These are phyloP conservation scores for Cygnus buccinator DNA, from an alignment of 2,113 vertebrate species.

Conservation along the genomic window DNA sequence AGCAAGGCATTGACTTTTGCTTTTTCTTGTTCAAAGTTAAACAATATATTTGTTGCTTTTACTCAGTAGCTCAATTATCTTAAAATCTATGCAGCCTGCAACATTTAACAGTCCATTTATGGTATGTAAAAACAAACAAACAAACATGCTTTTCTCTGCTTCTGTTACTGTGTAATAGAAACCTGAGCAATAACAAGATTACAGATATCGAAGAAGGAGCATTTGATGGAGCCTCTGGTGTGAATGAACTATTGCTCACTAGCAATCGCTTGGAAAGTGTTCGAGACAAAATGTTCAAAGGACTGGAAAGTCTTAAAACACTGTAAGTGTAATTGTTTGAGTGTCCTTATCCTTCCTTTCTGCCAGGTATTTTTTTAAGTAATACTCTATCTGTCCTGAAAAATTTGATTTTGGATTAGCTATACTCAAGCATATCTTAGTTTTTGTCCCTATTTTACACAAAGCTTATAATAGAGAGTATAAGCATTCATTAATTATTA, in stretches of 20 bases:
- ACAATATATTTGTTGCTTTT: neutral
- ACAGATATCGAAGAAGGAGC: constrained; percentile 97
- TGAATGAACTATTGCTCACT: constrained; percentile 94
- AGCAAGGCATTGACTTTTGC: neutral
- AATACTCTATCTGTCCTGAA: neutral
- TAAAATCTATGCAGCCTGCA: neutral
- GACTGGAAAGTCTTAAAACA: constrained; percentile 92
- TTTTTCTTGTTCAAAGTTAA: neutral
- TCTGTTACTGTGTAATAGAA: constrained; percentile 78
- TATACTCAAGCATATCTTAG: neutral
- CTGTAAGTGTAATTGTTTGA: constrained; percentile 81
- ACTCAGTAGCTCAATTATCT: neutral
- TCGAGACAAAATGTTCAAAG: constrained; percentile 93
- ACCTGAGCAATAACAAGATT: constrained; percentile 98
- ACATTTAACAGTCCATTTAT: neutral
- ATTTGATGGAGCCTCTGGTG: constrained; percentile 93
- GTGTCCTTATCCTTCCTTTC: neutral
- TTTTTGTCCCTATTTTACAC: neutral
- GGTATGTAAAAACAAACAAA: neutral
- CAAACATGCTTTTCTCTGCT: neutral
- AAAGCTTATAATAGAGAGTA: neutral
- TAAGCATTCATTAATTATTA: neutral
- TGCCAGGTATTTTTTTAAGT: neutral
- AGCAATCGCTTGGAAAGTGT: constrained; percentile 94
- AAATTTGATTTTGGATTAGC: neutral